Percentiles rank a stretch among this genome's conserved stretches.
Evolutionary conservation across 1,140 invertebrate species (phyloP).

Genomic region (Aphidius ervi): DNA sequence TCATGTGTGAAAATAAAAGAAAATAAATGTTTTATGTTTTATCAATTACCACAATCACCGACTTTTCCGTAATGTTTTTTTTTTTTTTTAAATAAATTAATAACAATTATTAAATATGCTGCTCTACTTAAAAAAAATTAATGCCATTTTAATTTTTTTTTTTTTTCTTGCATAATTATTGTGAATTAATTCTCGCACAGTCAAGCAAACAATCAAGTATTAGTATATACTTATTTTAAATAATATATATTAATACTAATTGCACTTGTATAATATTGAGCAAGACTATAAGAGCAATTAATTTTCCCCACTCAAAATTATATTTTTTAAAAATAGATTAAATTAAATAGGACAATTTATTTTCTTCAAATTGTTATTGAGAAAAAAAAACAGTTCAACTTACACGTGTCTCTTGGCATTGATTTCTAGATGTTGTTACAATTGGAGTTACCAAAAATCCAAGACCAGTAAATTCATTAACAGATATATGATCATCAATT

Average conservation of each 20-base stretch:
- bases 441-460: conserved; percentile 32
- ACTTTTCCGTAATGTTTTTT: too few species aligned
- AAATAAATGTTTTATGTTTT: too few species aligned
- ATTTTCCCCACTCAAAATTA: background rate
- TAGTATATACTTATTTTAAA: too few species aligned
- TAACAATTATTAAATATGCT: too few species aligned
- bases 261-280: background rate
- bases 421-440: conserved; percentile 22
- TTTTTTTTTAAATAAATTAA: too few species aligned
- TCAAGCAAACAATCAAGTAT: background rate
- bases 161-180: too few species aligned
- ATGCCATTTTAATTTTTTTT: too few species aligned
- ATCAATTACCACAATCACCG: too few species aligned
- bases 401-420: conserved; percentile 22
- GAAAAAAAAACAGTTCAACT: background rate
- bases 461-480: conserved; percentile 22
- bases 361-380: background rate
- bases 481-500: conserved; percentile 32
- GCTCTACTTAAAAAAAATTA: too few species aligned
- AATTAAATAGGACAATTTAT: background rate
- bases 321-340: too few species aligned
- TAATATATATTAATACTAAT: background rate
- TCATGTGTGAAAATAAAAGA: too few species aligned
- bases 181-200: too few species aligned
- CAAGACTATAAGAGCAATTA: conserved; percentile 1